Base-by-base conservation (phyloP, 1,140 invertebrate genomes). In the Lasioglossum albipes region DNA sequence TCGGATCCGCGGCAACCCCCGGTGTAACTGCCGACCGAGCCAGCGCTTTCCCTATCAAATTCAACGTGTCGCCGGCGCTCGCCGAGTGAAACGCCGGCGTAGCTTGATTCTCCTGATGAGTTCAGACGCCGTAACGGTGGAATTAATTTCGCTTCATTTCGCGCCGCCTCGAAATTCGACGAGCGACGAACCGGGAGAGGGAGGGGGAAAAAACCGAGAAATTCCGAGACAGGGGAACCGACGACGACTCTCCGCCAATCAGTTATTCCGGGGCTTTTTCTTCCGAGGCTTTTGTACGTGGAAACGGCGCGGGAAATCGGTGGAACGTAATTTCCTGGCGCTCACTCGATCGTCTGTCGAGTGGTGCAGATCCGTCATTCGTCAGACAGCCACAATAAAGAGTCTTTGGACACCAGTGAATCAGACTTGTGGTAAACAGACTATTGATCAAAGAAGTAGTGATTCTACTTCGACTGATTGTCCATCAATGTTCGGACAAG, bases 91-190 rank as follows among this genome's bases (percentile, higher is more conserved):
- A 80, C 75, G 81, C 42, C 67, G 54, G 65, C 42, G 64, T 54
- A 75, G 62, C 31, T 74, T 86, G 84, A 87, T 86, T 87, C 81
- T 84, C 78, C 77, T 86, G 84, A 87, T 75, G 82, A 87, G 84
- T 87, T 87, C 81, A 86, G 78, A 84, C 72, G 75, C 81, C 65
- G 84, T 86, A 49, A 49, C 84, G 66, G 77, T 73, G 81, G 86
- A 87, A 87, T 87, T 86, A 87, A 87, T 87, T 86, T 87, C 68
- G 78, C 84, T 87, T 87, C 81, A 87, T 86, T 87, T 87, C 71
- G 67, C 45, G 41, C 57, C 36, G 31, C 52, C 22, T 79, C 66
- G 71, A 86, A 87, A 84, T 79, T 86, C 59, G 74, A 70, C n/a
- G 41, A 6, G 18, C 12, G 10, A 49, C 20, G n/a, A 18, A 7